These are phyloP conservation scores for Tinea trinotella DNA, from an alignment of 2,888 invertebrate species.

Conservation along the genomic window DNA sequence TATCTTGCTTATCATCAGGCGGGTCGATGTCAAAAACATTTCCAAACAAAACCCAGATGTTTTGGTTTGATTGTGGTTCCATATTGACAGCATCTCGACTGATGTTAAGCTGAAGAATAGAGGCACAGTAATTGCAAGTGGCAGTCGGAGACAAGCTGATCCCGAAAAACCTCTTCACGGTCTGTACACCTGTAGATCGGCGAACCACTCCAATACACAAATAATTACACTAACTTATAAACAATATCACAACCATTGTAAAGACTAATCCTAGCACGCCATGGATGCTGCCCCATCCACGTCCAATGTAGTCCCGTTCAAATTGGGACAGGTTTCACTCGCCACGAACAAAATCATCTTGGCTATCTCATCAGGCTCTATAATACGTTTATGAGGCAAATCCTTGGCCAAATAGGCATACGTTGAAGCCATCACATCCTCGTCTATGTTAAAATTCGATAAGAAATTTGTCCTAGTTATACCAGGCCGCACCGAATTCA, in stretches of 20 bases:
- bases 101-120: too few relatives aligned
- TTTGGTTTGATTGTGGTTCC: too few relatives aligned
- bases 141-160: too few relatives aligned
- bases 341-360: constrained; percentile 41
- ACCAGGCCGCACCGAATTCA: constrained; percentile 49
- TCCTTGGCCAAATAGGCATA: constrained; percentile 34
- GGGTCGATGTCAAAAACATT: too few relatives aligned
- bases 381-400: constrained; percentile 35
- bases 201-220: too few relatives aligned
- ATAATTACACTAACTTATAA: background rate
- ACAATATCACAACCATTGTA: background rate
- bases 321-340: constrained; percentile 38
- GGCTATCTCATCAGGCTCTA: constrained; percentile 47
- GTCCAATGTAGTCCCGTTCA: constrained; percentile 37
- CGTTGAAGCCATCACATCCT: constrained; percentile 26
- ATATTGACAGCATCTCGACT: too few relatives aligned
- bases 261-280: constrained; percentile 15
- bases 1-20: too few relatives aligned
- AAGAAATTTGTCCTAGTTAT: constrained; percentile 43
- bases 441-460: constrained; percentile 36
- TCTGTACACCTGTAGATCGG: too few relatives aligned
- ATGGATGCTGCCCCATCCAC: constrained; percentile 39
- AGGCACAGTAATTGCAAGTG: too few relatives aligned
- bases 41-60: too few relatives aligned
- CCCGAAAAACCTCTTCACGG: too few relatives aligned